Evolutionary conservation across 2,888 invertebrate species (phyloP).

Genomic region (Drosophila stalkeri): DNA sequence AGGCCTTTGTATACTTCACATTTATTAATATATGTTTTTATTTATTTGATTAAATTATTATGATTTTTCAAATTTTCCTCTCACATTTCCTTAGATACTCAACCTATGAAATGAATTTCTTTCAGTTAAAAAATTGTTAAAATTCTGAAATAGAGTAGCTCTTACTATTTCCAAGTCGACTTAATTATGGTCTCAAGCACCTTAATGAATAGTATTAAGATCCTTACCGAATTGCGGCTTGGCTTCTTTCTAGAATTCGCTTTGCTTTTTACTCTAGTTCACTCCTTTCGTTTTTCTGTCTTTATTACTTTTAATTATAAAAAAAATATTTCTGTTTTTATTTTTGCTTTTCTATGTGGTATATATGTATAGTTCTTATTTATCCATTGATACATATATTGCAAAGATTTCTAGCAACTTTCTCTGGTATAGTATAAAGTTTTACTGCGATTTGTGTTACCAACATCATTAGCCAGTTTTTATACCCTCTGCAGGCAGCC

Average conservation of each 20-base stretch:
- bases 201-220: not conserved
- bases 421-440: not conserved
- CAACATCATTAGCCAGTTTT: conserved; percentile 18
- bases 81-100: not conserved
- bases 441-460: conserved; percentile 3
- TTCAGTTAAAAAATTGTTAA: not conserved
- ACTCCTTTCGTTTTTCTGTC: not conserved
- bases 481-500: conserved; percentile 24
- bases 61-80: too few species aligned
- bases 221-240: too few species aligned
- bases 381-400: not conserved
- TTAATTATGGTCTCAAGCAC: not conserved
- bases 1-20: not conserved
- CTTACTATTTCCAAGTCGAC: not conserved
- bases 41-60: not conserved
- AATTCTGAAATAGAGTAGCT: not conserved
- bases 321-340: not conserved
- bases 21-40: not conserved
- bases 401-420: conserved; percentile 5
- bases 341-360: not conserved
- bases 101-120: not conserved
- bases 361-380: not conserved
- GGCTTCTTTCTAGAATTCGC: too few species aligned
- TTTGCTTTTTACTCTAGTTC: not conserved
- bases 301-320: not conserved